Conservation (phyloP, 1,140 invertebrate genomes). For the Sitophilus oryzae region DNA sequence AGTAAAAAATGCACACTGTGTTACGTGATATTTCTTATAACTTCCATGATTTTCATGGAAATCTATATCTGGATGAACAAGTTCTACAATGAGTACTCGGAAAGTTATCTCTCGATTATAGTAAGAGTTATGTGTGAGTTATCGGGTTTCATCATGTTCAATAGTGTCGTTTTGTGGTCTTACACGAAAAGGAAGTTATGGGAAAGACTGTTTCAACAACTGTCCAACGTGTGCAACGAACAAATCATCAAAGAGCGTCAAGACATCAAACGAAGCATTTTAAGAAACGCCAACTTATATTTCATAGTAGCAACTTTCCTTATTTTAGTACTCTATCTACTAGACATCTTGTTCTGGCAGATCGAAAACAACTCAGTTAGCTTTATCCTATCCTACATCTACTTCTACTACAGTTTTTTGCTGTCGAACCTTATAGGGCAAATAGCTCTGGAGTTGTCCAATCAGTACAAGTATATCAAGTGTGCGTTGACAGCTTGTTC, state of each 20-base stretch:
- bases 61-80: constrained; percentile 18
- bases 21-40: constrained; percentile 4
- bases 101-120: constrained; percentile 14
- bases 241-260: constrained; percentile 12
- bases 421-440: constrained; percentile 13
- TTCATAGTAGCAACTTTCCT: constrained; percentile 8
- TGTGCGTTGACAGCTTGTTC: constrained; percentile 7
- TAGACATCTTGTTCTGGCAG: constrained; percentile 16
- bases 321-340: constrained; percentile 6
- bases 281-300: constrained; percentile 13
- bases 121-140: constrained; percentile 13
- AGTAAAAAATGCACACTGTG: background rate
- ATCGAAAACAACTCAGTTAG: constrained; percentile 11
- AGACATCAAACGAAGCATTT: constrained; percentile 1
- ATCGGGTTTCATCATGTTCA: constrained; percentile 10
- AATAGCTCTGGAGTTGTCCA: constrained; percentile 10
- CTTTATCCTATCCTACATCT: constrained; percentile 15
- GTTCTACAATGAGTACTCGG: constrained; percentile 16
- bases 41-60: constrained; percentile 6
- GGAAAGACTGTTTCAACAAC: constrained; percentile 11
- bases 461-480: constrained; percentile 12
- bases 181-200: constrained; percentile 15
- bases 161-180: constrained; percentile 9
- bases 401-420: constrained; percentile 17
- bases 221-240: constrained; percentile 4